Evolutionary conservation across 2,113 vertebrate genomes (phyloP), one percentile per base, ranked within the genome.

Genomic region (Ceyx cyanopectus): DNA sequence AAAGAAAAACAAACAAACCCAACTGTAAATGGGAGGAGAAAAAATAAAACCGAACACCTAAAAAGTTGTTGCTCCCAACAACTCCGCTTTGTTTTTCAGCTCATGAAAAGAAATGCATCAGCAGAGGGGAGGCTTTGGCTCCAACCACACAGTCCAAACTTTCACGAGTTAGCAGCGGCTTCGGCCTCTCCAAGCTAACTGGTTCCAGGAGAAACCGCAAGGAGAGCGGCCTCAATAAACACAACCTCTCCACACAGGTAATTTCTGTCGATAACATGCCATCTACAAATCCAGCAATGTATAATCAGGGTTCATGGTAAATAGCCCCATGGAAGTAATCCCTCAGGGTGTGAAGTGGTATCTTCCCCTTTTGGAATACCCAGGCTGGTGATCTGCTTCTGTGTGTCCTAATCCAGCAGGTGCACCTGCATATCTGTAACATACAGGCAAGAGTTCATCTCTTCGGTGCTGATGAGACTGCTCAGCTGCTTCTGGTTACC

Each of bases 151-250:
- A 99, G 56, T 99, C 99, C 85, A 99, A 99, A 79, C 97, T 99
- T 81, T 99, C 99, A 51, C 95, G 99, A 12, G 99, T 99, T 85
- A 99, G 99, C 98, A 99, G 99, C 56, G 99, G 99, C 30, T 99
- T 99, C 6, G 99, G 98, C n/a, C 98, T 99, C 48, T 99, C 99
- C 81, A 99, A 99, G 95, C 96, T 99, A 70, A 99, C 99, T 1
- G 99, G 99, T 16, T 99, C 99, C 26, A 98, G 99, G 20, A 98
- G 99, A 89, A 98, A 98, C 97, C 98, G 99, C 87, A 99, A 98
- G 94, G 99, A 99, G 81, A 99, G 98, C 73, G 99, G 98, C 62
- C 98, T 99, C 76, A 98, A 97, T 95, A 99, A 99, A 92, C 99
- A 99, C 97, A 99, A 98, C 79, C 98, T 99, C 54, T 99, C 99